These are phyloP conservation scores for Dicentrarchus labrax DNA, from an alignment of 2,113 vertebrate genomes.

Conservation along the genomic window DNA sequence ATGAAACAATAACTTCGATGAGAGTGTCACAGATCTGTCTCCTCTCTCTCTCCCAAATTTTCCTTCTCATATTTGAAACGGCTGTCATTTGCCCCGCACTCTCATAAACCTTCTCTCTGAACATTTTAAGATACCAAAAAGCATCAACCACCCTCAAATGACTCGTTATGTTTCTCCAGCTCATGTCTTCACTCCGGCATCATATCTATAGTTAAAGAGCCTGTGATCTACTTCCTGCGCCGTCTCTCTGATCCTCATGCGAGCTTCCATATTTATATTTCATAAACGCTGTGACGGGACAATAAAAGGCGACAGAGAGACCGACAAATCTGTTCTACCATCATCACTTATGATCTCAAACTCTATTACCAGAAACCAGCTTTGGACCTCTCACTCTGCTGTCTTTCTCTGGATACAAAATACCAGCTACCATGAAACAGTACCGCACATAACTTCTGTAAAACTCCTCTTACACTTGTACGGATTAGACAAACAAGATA, in stretches of 20 bases:
- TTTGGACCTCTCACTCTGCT: constrained; percentile 15
- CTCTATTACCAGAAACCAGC: neutral
- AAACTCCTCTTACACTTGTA: too few species aligned
- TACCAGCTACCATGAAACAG: neutral
- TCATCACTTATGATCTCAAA: neutral
- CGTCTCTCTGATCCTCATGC: constrained; percentile 20
- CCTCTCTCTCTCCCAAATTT: neutral
- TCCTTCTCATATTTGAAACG: neutral
- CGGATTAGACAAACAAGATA: too few species aligned
- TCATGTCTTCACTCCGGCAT: neutral
- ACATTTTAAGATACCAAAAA: constrained; percentile 4
- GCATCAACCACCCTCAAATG: neutral
- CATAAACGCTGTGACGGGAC: constrained; percentile 32
- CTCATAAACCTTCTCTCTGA: constrained; percentile 9
- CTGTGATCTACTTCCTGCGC: constrained; percentile 29
- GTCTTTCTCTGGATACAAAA: neutral
- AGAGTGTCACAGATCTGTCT: constrained; percentile 9
- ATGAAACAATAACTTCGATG: neutral
- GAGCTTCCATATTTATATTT: constrained; percentile 37
- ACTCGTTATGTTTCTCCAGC: neutral
- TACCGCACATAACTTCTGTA: neutral
- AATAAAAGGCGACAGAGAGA: constrained; percentile 21
- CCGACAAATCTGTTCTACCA: neutral
- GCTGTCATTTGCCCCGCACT: neutral
- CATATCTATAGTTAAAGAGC: constrained; percentile 35